phyloP scores from a whole-genome alignment of 2,888 invertebrate genomes.

The Eupithecia exiguata region DNA sequence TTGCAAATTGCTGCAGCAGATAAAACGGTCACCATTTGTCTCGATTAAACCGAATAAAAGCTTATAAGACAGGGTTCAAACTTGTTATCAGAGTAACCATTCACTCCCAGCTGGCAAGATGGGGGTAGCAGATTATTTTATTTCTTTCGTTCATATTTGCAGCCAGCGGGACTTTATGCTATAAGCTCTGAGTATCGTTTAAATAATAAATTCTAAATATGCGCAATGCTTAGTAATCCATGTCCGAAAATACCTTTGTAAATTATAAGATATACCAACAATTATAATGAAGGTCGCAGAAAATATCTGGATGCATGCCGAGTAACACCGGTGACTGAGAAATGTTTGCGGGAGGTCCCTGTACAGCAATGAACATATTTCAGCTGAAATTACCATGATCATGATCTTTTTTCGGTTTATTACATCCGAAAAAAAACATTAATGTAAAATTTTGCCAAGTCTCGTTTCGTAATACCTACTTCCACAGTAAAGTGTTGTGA shows the following conservation, averaged over 20 bases:
- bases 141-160: conserved; percentile 20
- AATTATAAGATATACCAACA: neutral
- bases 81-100: conserved; percentile 42
- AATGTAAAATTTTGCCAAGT: too few species aligned
- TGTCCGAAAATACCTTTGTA: neutral
- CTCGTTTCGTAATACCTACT: too few species aligned
- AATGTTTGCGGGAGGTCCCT: neutral
- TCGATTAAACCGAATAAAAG: conserved; percentile 35
- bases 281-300: neutral
- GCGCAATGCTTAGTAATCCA: neutral
- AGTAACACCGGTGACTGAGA: neutral
- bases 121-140: conserved; percentile 15
- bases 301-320: neutral
- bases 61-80: conserved; percentile 39
- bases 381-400: neutral
- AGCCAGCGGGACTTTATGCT: conserved; percentile 4
- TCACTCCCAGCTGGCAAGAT: conserved; percentile 20
- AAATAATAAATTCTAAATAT: neutral
- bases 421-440: too few species aligned
- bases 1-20: conserved; percentile 17
- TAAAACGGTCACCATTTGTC: conserved; percentile 24
- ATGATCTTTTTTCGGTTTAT: too few species aligned
- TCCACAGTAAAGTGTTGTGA: too few species aligned
- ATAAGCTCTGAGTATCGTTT: conserved; percentile 15
- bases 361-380: neutral